Conservation (phyloP, 2,113 vertebrate species). For the Aegithalos caudatus region DNA sequence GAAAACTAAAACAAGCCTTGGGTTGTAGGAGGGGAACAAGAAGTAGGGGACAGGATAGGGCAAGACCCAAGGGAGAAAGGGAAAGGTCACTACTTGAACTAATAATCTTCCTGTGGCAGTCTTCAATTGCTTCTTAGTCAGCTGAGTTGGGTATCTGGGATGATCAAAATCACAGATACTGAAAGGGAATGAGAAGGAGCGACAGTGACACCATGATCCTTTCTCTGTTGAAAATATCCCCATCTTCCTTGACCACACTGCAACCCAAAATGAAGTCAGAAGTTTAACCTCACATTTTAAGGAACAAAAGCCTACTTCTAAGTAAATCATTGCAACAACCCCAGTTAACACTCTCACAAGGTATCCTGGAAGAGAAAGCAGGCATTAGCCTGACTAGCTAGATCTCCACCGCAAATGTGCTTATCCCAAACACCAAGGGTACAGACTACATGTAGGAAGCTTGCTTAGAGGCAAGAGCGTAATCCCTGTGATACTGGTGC, state of each 20-base stretch:
- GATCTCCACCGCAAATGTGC: not conserved
- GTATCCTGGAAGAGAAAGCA: not conserved
- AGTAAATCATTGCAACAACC: not conserved
- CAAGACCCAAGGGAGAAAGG: not conserved
- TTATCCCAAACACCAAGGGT: not conserved
- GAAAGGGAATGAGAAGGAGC: not conserved
- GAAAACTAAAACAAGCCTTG: not conserved
- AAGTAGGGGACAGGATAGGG: not conserved
- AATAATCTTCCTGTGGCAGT: not conserved
- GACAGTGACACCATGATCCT: not conserved
- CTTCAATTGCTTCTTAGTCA: not conserved
- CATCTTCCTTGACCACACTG: not conserved
- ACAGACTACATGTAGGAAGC: not conserved
- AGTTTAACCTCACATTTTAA: not conserved
- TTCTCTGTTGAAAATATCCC: not conserved
- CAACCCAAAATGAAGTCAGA: not conserved
- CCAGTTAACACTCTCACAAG: not conserved
- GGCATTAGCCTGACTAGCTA: not conserved
- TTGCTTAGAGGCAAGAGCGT: not conserved
- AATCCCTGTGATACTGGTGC: not conserved
- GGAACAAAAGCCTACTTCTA: not conserved
- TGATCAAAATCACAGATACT: not conserved
- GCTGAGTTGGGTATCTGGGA: not conserved
- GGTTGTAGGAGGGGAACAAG: not conserved
- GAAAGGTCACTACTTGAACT: not conserved